Evolutionary conservation across 2,888 invertebrate genomes (phyloP).

Genomic region (Pinctada fucata): DNA sequence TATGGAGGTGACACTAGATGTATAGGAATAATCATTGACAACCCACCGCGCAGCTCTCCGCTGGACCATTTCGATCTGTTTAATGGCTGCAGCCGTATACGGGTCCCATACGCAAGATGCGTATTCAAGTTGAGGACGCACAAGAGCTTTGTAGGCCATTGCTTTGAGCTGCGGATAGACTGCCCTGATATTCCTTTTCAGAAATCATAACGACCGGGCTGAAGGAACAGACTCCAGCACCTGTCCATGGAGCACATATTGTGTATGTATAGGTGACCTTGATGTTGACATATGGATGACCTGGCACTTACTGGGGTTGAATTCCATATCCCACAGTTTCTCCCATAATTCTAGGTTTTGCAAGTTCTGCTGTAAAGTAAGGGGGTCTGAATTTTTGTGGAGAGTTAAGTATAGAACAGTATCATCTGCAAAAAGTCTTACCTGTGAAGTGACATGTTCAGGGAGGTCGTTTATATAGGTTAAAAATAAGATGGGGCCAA

Average conservation of each 20-base stretch:
- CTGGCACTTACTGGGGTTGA: neutral
- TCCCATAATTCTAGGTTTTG: neutral
- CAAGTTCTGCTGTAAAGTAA: neutral
- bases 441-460: neutral
- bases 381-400: neutral
- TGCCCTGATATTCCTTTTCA: neutral
- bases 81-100: neutral
- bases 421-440: constrained; percentile 1
- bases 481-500: neutral
- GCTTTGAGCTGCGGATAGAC: neutral
- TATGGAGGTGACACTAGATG: neutral
- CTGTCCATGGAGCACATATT: constrained; percentile 3
- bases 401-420: neutral
- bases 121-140: neutral
- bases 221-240: neutral
- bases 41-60: neutral
- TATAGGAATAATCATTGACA: neutral
- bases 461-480: neutral
- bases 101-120: constrained; percentile 7
- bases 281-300: neutral
- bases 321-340: neutral
- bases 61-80: neutral
- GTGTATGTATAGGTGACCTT: neutral
- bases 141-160: neutral
- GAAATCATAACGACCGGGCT: neutral